These are phyloP conservation scores for Passer montanus DNA, from an alignment of 2,113 vertebrate genomes.

Conservation along the genomic window DNA sequence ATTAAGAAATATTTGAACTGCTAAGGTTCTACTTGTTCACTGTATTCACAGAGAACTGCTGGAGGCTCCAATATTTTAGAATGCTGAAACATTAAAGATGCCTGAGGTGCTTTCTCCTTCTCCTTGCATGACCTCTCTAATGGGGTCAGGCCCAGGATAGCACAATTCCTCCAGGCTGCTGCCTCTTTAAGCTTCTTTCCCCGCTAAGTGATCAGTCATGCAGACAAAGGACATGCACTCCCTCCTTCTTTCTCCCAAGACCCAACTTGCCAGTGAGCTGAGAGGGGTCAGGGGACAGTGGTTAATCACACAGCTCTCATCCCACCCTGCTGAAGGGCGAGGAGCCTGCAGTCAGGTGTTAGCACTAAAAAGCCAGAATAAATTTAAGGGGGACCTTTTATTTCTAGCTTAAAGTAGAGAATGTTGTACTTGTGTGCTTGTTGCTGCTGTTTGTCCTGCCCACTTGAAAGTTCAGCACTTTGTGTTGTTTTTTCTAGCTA, in stretches of 20 bases:
- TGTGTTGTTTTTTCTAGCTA: not conserved
- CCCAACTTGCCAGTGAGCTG: conserved; percentile 30
- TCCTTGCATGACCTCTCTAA: conserved; percentile 51
- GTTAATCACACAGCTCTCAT: not conserved
- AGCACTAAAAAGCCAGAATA: not conserved
- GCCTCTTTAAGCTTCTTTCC: conserved; percentile 53
- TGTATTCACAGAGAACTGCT: not conserved
- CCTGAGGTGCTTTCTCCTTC: not conserved
- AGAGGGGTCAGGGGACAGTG: not conserved
- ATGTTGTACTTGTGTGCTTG: not conserved
- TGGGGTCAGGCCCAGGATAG: conserved; percentile 24
- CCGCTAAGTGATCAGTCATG: conserved; percentile 61
- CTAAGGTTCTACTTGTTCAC: not conserved
- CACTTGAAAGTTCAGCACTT: not conserved
- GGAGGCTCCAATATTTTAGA: not conserved
- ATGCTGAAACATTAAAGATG: not conserved
- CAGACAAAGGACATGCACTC: conserved; percentile 2
- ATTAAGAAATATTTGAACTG: not conserved
- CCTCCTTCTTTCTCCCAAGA: conserved; percentile 21
- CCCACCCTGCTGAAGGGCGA: not conserved
- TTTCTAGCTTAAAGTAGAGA: not conserved
- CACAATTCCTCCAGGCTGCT: conserved; percentile 31
- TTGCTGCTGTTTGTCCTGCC: not conserved
- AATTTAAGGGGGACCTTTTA: not conserved
- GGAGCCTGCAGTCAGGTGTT: rapidly evolving